Conservation (phyloP, 2,888 invertebrate species). For the Lagria hirta region DNA sequence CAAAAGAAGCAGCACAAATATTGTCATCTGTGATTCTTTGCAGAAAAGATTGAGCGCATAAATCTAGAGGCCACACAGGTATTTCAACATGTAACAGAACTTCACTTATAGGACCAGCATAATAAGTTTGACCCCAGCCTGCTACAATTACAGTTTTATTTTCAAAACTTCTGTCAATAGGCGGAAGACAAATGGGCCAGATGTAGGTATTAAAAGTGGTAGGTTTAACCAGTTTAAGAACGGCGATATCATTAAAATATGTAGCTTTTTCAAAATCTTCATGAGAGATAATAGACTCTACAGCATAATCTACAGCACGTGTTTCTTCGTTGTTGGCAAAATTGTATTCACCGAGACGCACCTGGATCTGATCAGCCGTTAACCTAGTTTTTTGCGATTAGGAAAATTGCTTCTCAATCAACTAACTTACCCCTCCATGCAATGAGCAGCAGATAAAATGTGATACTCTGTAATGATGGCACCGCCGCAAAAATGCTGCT, state of each 20-base stretch:
- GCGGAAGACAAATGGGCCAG: slow-evolving; percentile 83
- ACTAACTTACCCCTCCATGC: slow-evolving; percentile 60
- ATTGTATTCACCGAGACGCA: slow-evolving; percentile 82
- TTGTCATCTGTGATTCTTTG: slow-evolving; percentile 67
- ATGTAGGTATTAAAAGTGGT: slow-evolving; percentile 76
- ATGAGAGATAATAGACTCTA: slow-evolving; percentile 67
- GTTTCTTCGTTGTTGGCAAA: slow-evolving; percentile 68
- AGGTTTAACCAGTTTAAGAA: slow-evolving; percentile 66
- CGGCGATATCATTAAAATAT: slow-evolving; percentile 77
- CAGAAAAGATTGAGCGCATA: slow-evolving; percentile 65
- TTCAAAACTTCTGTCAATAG: slow-evolving; percentile 61
- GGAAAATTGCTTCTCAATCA: not conserved
- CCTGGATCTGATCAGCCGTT: slow-evolving; percentile 62
- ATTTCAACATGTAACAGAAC: slow-evolving; percentile 76
- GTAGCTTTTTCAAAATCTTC: slow-evolving; percentile 66
- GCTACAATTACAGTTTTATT: slow-evolving; percentile 67
- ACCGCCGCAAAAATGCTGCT: slow-evolving; percentile 77
- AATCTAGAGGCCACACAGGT: slow-evolving; percentile 73
- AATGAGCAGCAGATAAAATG: slow-evolving; percentile 77
- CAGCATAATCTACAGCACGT: slow-evolving; percentile 68
- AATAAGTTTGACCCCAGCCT: slow-evolving; percentile 78
- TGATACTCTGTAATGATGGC: slow-evolving; percentile 77
- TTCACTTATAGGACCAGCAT: slow-evolving; percentile 62
- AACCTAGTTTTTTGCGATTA: slow-evolving; percentile 53
- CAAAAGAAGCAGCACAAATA: slow-evolving; percentile 74